phyloP scores from a whole-genome alignment of 1,140 invertebrate genomes.

The Ceratina australensis region DNA sequence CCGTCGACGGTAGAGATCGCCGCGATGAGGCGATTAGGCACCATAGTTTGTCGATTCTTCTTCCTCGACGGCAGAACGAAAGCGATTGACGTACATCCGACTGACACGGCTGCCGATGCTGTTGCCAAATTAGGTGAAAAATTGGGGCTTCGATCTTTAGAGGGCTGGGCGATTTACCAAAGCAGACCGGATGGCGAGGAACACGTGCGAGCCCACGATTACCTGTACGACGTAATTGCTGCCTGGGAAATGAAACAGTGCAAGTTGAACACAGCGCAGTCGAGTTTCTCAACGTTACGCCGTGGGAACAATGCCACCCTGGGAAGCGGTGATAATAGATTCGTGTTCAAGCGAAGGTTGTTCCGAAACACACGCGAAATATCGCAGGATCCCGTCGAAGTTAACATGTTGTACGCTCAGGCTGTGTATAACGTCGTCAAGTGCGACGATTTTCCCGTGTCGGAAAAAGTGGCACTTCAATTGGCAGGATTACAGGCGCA shows the following conservation, averaged over 20 bases:
- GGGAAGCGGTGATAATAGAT: slow-evolving; percentile 93
- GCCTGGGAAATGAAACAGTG: slow-evolving; percentile 92
- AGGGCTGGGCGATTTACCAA: slow-evolving; percentile 97
- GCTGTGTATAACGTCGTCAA: slow-evolving; percentile 96
- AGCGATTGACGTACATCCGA: slow-evolving; percentile 96
- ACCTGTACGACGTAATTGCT: slow-evolving; percentile 95
- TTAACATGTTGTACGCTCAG: slow-evolving; percentile 96
- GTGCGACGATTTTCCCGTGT: slow-evolving; percentile 96
- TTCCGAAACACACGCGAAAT: slow-evolving; percentile 93
- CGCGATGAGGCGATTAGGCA: slow-evolving; percentile 94
- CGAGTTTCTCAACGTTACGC: slow-evolving; percentile 81
- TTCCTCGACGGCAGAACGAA: slow-evolving; percentile 97
- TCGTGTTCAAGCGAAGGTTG: slow-evolving; percentile 94
- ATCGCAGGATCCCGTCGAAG: slow-evolving; percentile 97
- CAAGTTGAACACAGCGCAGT: slow-evolving; percentile 81
- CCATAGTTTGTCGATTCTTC: slow-evolving; percentile 96
- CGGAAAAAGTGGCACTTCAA: slow-evolving; percentile 95
- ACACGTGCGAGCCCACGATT: slow-evolving; percentile 95
- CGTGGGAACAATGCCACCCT: slow-evolving; percentile 81
- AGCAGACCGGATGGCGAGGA: slow-evolving; percentile 91
- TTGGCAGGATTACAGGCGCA: slow-evolving; percentile 96
- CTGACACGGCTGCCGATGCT: slow-evolving; percentile 94
- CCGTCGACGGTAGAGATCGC: slow-evolving; percentile 96
- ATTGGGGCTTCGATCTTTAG: slow-evolving; percentile 89
- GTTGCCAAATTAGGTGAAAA: slow-evolving; percentile 93